A percentile compares a stretch with the other conserved stretches of the same genome.
These are phyloP conservation scores for Anguilla anguilla DNA, from an alignment of 2,797 vertebrate genomes.

Conservation along the genomic window DNA sequence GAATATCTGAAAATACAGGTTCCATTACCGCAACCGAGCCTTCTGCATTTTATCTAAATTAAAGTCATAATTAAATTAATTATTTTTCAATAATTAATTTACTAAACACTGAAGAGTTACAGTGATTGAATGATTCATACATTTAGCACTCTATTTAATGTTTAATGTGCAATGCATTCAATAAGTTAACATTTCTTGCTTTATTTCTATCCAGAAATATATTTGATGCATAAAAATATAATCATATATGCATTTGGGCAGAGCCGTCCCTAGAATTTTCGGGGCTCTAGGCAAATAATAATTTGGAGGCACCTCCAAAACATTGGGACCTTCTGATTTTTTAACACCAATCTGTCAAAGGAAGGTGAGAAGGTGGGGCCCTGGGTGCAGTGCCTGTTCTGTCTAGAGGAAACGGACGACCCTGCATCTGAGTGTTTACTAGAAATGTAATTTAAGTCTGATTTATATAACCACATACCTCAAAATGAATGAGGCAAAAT, in stretches of 20 bases:
- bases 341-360: too few species aligned
- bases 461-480: neutral
- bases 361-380: too few species aligned
- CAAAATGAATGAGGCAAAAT: neutral
- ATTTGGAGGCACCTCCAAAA: too few species aligned
- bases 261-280: too few species aligned
- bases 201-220: neutral
- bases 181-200: neutral
- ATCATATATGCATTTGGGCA: neutral
- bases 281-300: too few species aligned
- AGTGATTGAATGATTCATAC: slow-evolving; percentile 71
- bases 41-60: slow-evolving; percentile 72
- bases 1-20: slow-evolving; percentile 78
- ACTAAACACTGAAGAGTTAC: slow-evolving; percentile 34
- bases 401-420: too few species aligned
- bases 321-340: too few species aligned
- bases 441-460: neutral
- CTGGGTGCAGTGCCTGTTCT: too few species aligned
- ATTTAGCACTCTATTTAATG: neutral
- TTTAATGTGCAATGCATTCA: neutral
- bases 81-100: slow-evolving; percentile 53
- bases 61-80: slow-evolving; percentile 77
- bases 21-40: slow-evolving; percentile 70
- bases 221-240: too few species aligned
- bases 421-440: neutral